Evolutionary conservation across 2,888 invertebrate species (phyloP).

Genomic region (Eristalinus aeneus): DNA sequence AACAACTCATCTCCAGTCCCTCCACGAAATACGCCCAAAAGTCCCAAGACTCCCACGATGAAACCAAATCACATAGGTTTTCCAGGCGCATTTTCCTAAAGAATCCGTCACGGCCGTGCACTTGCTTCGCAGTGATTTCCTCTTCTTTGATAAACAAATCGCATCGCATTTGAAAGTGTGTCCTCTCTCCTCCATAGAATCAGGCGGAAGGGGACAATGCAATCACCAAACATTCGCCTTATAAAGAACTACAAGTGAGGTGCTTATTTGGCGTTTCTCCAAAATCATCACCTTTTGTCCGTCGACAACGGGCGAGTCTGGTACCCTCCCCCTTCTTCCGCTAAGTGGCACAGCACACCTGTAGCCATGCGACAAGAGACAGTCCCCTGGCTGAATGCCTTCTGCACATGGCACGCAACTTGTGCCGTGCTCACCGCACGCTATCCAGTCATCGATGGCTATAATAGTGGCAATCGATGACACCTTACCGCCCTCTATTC

Average conservation of each 20-base stretch:
- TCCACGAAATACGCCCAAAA: no score
- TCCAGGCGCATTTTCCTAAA: no score
- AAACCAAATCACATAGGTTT: no score
- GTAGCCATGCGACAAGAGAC: constrained; percentile 35
- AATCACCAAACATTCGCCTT: constrained; percentile 62
- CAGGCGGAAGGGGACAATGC: constrained; percentile 25
- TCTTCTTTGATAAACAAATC: constrained; percentile 12
- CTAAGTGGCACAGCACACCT: constrained; percentile 40
- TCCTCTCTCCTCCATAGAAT: constrained; percentile 38
- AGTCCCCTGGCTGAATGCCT: not conserved
- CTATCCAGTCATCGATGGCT: constrained; percentile 56
- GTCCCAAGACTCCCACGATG: no score
- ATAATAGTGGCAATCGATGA: constrained; percentile 71
- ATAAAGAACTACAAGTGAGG: constrained; percentile 63
- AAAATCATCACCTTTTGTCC: constrained; percentile 64
- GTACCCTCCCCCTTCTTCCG: not conserved
- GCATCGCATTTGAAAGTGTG: constrained; percentile 48
- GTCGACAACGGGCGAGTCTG: constrained; percentile 8
- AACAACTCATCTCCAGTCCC: no score
- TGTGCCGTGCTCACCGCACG: constrained; percentile 56
- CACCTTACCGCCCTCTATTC: constrained; percentile 71
- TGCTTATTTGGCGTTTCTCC: constrained; percentile 65
- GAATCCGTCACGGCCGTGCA: no score
- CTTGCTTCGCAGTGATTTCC: not conserved
- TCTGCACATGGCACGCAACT: constrained; percentile 6